Percentiles rank a stretch among this genome's conserved stretches.
Conservation (phyloP, 1,140 invertebrate species). For the Scaptomyza graminum region DNA sequence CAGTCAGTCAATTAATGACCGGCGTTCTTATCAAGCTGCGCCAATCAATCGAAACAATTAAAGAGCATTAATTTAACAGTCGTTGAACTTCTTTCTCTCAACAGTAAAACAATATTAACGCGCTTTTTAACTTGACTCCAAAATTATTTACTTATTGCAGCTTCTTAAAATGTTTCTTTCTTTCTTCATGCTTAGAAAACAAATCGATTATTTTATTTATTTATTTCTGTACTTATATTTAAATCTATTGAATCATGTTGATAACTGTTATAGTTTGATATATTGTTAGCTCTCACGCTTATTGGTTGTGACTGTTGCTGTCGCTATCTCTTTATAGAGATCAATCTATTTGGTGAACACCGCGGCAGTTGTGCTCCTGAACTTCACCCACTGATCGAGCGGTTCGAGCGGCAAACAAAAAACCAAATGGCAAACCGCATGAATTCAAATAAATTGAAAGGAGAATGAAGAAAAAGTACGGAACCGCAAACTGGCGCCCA, state of each 20-base stretch:
- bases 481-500: conserved; percentile 57
- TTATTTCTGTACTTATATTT: not conserved
- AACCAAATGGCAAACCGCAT: conserved; percentile 52
- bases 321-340: conserved; percentile 58
- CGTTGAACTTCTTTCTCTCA: conserved; percentile 34
- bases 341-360: conserved; percentile 58
- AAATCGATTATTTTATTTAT: conserved; percentile 45
- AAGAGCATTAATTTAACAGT: conserved; percentile 12
- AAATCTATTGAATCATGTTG: not conserved
- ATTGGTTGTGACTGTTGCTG: conserved; percentile 59
- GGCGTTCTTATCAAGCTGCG: conserved; percentile 38
- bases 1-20: conserved; percentile 23
- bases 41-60: conserved; percentile 29
- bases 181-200: conserved; percentile 26
- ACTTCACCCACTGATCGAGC: conserved; percentile 55
- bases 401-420: conserved; percentile 14
- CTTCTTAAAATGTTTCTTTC: not conserved
- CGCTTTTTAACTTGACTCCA: no score
- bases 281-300: conserved; percentile 38
- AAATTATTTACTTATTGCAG: conserved; percentile 18
- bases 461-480: conserved; percentile 32
- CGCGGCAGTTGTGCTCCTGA: conserved; percentile 53
- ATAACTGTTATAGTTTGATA: not conserved
- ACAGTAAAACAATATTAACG: no score
- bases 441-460: conserved; percentile 53